Percentiles rank a stretch among this genome's conserved stretches.
Conservation (phyloP, 92 coral and sea anemone species). For the Plumapathes pennacea region DNA sequence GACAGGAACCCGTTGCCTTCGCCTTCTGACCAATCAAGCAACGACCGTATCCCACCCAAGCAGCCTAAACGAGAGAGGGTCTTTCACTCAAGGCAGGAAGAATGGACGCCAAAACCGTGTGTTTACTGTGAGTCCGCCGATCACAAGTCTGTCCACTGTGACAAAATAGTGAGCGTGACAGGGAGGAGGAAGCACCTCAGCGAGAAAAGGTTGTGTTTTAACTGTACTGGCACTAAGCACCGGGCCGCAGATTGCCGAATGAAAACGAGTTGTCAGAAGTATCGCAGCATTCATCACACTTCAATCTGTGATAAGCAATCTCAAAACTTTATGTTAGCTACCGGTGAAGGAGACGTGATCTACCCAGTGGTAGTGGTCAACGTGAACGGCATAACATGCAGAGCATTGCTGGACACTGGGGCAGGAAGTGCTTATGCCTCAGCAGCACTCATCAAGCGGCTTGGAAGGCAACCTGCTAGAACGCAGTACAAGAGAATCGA, state of each 20-base stretch:
- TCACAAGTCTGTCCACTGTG: constrained; percentile 26
- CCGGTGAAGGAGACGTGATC: constrained; percentile 30
- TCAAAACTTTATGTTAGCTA: constrained; percentile 16
- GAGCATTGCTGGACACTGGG: constrained; percentile 33
- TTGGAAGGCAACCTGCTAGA: constrained; percentile 27
- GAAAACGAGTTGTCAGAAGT: constrained; percentile 12
- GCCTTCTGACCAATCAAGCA: neutral
- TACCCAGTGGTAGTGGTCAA: constrained; percentile 66
- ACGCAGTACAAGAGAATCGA: constrained; percentile 47
- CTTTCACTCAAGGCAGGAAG: constrained; percentile 13
- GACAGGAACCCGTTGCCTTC: constrained; percentile 31
- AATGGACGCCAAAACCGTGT: constrained; percentile 25
- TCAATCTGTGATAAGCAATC: constrained; percentile 5
- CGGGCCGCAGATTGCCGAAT: constrained; percentile 24
- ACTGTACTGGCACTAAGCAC: constrained; percentile 34
- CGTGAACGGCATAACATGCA: constrained; percentile 58
- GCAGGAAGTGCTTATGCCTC: constrained; percentile 49
- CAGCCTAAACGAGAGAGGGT: constrained; percentile 6
- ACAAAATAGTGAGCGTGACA: constrained; percentile 2
- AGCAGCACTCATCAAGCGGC: constrained; percentile 36
- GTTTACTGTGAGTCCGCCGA: constrained; percentile 24
- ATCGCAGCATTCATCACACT: constrained; percentile 13
- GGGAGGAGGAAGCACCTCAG: constrained; percentile 27
- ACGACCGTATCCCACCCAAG: neutral
- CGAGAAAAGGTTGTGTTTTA: constrained; percentile 36